Evolutionary conservation across 2,113 vertebrate genomes (phyloP), one percentile per base, ranked within the genome.

Genomic region (Ondatra zibethicus): DNA sequence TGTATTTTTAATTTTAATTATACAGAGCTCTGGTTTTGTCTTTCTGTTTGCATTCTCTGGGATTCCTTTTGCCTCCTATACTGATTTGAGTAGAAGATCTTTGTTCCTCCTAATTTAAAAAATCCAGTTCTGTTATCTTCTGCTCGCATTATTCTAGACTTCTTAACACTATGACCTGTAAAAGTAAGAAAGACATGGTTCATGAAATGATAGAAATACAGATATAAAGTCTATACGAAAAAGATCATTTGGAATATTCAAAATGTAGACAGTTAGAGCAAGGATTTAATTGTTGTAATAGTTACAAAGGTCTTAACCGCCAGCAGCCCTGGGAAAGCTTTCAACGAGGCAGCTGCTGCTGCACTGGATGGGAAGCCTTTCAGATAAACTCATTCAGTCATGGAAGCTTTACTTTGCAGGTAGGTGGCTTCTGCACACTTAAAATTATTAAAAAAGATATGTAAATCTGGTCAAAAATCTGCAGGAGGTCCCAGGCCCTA

Each of bases 111-210:
- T 61, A 58, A 21, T 13, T 93, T 72, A 5, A 73, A 61, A 61
- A 58, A 58, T n/a, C 36, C 31, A 21, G 7, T 89, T 50, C 45
- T 96, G 52, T n/a, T 45, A 78, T 50, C 82, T 72, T 87, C 47
- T 92, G 2, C 65, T 92, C 47, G 84, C 21, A 65, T 70, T 90
- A 11, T 96, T 95, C 39, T 42, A 96, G 25, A 91, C 16, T 47
- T 25, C 76, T 80, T 50, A 70, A 3, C 31, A 77, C 47, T 61
- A 66, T 82, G 84, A 94, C 29, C 25, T 19, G 75, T 45, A 81
- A 68, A 52, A 65, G 27, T 25, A 45, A 25, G 47, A 50, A 19
- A 47, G 10, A 81, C 11, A 61, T 14, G 7, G 66, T 47, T 27
- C 77, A 81, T 50, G 80, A 88, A 92, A 72, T 14, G 31, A 27